Evolutionary conservation across 2,888 invertebrate genomes (phyloP).

Genomic region (Pseudanteris insignis): DNA sequence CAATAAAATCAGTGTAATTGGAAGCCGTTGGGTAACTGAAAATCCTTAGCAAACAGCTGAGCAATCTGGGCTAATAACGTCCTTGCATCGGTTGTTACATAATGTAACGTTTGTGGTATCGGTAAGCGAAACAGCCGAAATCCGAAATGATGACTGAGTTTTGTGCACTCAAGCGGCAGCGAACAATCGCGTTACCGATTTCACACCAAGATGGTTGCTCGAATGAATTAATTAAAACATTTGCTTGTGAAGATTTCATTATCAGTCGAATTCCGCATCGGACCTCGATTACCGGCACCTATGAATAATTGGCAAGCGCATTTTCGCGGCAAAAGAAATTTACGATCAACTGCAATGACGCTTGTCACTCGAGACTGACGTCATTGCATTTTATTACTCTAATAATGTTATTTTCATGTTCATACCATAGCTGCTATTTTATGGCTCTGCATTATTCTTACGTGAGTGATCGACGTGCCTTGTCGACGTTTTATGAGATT

Average conservation of each 20-base stretch:
- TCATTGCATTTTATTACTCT: slow-evolving; percentile 35
- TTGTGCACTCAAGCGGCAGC: slow-evolving; percentile 1
- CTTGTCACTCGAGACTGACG: slow-evolving; percentile 33
- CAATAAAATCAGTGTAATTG: slow-evolving; percentile 22
- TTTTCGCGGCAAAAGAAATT: slow-evolving; percentile 10
- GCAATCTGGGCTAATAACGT: slow-evolving; percentile 30
- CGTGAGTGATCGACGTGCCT: slow-evolving; percentile 15
- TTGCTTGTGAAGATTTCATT: background rate
- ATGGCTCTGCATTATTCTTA: slow-evolving; percentile 25
- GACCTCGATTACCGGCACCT: background rate
- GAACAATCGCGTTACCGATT: slow-evolving; percentile 1
- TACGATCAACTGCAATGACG: slow-evolving; percentile 9
- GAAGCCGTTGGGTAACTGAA: slow-evolving; percentile 9
- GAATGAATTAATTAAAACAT: slow-evolving; percentile 18
- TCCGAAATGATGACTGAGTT: slow-evolving; percentile 20
- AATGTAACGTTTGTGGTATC: slow-evolving; percentile 25
- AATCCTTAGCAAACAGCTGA: slow-evolving; percentile 20
- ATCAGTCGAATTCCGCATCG: background rate
- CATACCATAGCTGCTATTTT: slow-evolving; percentile 16
- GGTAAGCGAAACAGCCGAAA: slow-evolving; percentile 16
- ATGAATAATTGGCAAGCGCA: slow-evolving; percentile 4
- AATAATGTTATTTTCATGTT: slow-evolving; percentile 43
- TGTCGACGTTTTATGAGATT: slow-evolving; percentile 29
- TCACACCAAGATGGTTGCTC: slow-evolving; percentile 4
- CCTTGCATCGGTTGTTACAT: slow-evolving; percentile 23